Base-by-base conservation (phyloP, 2,797 vertebrate genomes). In the Rhadinocentrus ornatus region DNA sequence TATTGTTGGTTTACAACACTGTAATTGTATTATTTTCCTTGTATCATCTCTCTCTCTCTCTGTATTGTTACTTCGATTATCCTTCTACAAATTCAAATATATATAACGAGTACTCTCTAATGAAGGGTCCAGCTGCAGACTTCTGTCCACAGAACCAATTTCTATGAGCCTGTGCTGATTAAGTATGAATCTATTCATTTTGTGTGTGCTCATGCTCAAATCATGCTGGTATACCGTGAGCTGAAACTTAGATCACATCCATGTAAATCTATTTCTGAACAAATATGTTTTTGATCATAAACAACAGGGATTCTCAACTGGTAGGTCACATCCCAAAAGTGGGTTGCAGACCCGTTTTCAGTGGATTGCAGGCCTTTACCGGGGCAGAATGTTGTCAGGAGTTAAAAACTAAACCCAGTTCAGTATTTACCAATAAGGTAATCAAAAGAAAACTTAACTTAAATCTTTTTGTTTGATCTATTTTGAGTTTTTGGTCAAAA, bases 1-100 rank as follows among this genome's bases (percentile, higher is more conserved):
- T 75, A 73, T 56, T 55, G 16, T 31, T 69, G 61, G 48, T 77
- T 70, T 44, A 46, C 62, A 71, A 10, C 39, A 37, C 35, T 65
- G 41, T 56, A 64, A 65, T 22, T 69, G 44, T 57, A 62, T 50
- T 56, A 1, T 0, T 56, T 62, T 39, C 3, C 15, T 69, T 31
- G 59, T 20, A 39, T 50, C 9, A 63, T 11, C 10, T 18, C 22
- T 4, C 20, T 48, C 39, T 41, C 37, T 27, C 16, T 15, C 29
- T 44, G n/a, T 44, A 6, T 37, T 61, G 16, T 9, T 22, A 16
- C 8, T 27, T 66, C 16, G 2, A 57, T 34, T 39, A n/a, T 24
- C 35, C 37, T 55, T 69, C 58, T 41, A 20, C 22, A 20, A 61
- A 3, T 54, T 67, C 5, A 18, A n/a, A 52, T 18, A 20, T 31